phyloP scores from a whole-genome alignment of 1,140 invertebrate genomes.

The Trachelipus rathkii region DNA sequence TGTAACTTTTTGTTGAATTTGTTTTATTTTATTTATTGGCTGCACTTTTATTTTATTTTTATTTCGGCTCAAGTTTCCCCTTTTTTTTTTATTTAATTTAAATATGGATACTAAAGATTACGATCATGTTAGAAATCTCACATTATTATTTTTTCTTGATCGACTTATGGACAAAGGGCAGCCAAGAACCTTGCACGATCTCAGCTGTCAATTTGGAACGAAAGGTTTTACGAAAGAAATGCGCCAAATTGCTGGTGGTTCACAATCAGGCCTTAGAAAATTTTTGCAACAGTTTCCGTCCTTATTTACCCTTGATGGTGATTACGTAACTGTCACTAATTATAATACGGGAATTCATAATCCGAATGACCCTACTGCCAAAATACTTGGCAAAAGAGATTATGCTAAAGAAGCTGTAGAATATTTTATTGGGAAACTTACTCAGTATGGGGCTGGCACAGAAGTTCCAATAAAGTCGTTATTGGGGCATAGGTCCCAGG shows the following conservation, averaged over 20 bases:
- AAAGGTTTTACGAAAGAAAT: slow-evolving; percentile 89
- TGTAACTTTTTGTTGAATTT: slow-evolving; percentile 24
- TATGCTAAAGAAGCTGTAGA: slow-evolving; percentile 89
- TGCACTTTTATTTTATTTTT: slow-evolving; percentile 29
- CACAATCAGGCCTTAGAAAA: slow-evolving; percentile 87
- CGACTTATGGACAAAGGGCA: slow-evolving; percentile 86
- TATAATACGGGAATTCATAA: slow-evolving; percentile 48
- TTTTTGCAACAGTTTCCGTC: slow-evolving; percentile 73
- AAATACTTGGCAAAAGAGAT: slow-evolving; percentile 64
- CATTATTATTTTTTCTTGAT: slow-evolving; percentile 92
- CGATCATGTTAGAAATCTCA: slow-evolving; percentile 87
- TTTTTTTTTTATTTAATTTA: slow-evolving; percentile 36
- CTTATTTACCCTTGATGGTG: slow-evolving; percentile 83
- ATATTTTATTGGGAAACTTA: slow-evolving; percentile 86
- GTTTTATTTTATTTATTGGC: slow-evolving; percentile 19
- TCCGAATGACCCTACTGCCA: slow-evolving; percentile 50
- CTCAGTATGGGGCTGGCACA: slow-evolving; percentile 80
- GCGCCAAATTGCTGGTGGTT: slow-evolving; percentile 81
- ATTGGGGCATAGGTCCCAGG: slow-evolving; percentile 85
- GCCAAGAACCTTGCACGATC: slow-evolving; percentile 84
- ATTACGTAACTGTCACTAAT: slow-evolving; percentile 83
- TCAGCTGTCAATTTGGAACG: slow-evolving; percentile 93
- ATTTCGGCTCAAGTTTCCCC: slow-evolving; percentile 22
- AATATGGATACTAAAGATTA: slow-evolving; percentile 87
- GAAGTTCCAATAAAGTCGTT: slow-evolving; percentile 87